Conservation (phyloP, 2,113 vertebrate genomes). For the Rhizomys pruinosus region DNA sequence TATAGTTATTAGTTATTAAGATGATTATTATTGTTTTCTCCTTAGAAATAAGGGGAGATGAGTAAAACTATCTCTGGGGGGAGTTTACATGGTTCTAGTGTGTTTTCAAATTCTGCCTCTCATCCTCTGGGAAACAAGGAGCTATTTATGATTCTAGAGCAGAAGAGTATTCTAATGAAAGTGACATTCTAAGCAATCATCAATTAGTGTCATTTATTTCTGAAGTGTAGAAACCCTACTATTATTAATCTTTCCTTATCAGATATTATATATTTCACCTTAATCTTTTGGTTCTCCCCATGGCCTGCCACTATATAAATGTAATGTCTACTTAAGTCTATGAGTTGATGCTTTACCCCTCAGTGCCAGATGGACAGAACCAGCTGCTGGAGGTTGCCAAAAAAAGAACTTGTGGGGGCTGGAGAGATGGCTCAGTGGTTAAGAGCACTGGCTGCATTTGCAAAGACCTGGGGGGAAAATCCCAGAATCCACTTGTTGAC, state of each 20-base stretch:
- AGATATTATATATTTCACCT: background rate
- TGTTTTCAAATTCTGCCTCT: background rate
- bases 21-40: background rate
- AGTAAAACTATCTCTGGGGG: background rate
- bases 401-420: no score
- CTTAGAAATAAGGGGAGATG: background rate
- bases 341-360: background rate
- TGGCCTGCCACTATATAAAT: background rate
- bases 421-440: no score
- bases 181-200: background rate
- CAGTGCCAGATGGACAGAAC: background rate
- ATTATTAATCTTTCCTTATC: background rate
- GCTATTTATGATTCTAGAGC: conserved; percentile 28
- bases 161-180: conserved; percentile 51
- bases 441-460: no score
- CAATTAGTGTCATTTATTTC: conserved; percentile 16
- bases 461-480: no score
- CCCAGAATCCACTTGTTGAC: no score
- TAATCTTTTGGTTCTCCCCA: conserved; percentile 9
- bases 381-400: no score
- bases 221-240: background rate
- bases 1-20: conserved; percentile 10
- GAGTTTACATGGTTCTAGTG: no score
- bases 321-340: background rate
- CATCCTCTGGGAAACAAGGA: background rate